A percentile compares a stretch with the other conserved stretches of the same genome.
Conservation (phyloP, 1,140 invertebrate genomes). For the Matsumurasca onukii region DNA sequence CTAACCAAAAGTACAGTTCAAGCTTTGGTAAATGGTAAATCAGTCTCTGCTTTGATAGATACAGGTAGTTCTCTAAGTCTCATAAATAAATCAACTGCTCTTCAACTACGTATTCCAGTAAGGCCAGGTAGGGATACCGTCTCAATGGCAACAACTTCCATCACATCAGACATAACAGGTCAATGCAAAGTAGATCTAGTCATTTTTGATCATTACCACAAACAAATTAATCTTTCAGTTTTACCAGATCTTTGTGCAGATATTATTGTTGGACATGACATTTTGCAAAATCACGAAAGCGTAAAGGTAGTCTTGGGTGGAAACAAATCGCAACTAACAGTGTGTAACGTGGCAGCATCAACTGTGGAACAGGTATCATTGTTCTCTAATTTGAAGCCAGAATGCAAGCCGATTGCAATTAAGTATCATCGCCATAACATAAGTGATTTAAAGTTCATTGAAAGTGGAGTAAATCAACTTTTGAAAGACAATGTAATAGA, state of each 20-base stretch:
- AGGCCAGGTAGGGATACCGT: too few species aligned
- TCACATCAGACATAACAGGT: too few species aligned
- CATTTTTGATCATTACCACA: slow-evolving; percentile 20
- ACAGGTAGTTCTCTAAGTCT: too few species aligned
- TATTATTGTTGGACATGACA: background rate
- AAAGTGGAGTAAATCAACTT: too few species aligned
- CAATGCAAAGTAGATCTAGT: slow-evolving; percentile 21
- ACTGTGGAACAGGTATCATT: too few species aligned
- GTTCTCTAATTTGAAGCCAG: too few species aligned
- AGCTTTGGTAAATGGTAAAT: slow-evolving; percentile 27
- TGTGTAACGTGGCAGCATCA: background rate
- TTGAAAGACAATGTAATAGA: background rate
- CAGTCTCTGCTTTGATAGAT: too few species aligned
- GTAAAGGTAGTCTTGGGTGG: background rate
- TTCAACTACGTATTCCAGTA: background rate
- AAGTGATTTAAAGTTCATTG: too few species aligned
- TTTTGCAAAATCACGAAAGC: background rate
- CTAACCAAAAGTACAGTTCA: slow-evolving; percentile 19
- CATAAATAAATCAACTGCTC: background rate
- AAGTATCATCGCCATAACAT: too few species aligned
- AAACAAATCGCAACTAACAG: background rate
- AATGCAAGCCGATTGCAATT: too few species aligned
- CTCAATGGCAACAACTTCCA: slow-evolving; percentile 32
- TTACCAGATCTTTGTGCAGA: too few species aligned
- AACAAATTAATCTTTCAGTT: slow-evolving; percentile 13